Base-by-base conservation (phyloP, 2,113 vertebrate genomes). In the Pyxicephalus adspersus region DNA sequence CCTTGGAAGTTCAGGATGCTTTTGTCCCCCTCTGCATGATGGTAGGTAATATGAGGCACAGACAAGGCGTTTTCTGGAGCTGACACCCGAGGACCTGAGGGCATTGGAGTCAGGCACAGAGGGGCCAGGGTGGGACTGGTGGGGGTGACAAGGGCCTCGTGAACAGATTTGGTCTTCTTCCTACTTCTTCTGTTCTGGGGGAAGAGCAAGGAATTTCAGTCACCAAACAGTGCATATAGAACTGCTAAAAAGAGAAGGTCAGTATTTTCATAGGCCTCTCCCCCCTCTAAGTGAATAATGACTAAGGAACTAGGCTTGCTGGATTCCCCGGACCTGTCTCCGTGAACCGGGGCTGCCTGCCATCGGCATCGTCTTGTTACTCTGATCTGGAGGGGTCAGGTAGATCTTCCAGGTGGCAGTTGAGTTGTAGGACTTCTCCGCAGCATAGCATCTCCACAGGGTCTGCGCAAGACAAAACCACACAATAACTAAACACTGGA, bases 331-430 rank as follows among this genome's bases (percentile, higher is more conserved):
- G 88, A 96, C 95, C 92, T 94, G 91, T 80, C 92, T 95, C 85
- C 91, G 90, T 85, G 92, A 60, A 3, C 85, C 83, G 0, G 93
- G 91, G 78, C 90, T 93, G 87, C 87, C 84, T 84, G 83, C 89
- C 54, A 92, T 90, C 29, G 91, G 80, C 66, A 90, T 4, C 70
- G 86, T 86, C 64, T 86, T 78, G 17, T 86, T 77, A 51, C 88
- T 84, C 6, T 86, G 87, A 81, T 89, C 84, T 0, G 90, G 86
- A 29, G 89, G 87, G 5, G 93, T 89, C 60, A 94, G 76, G 3
- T 95, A 95, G 86, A 96, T 95, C 86, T 94, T 96, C 95, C 95
- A 96, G 0, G 95, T 96, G n/a, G 91, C 92, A 5, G 91, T 88
- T 70, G 91, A 93, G 66, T 87, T 87, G 3, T 85, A 87, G 15